A percentile compares a stretch with the other conserved stretches of the same genome.
Evolutionary conservation across 2,797 vertebrate genomes (phyloP).

Genomic region (Pantherophis vulpinus): DNA sequence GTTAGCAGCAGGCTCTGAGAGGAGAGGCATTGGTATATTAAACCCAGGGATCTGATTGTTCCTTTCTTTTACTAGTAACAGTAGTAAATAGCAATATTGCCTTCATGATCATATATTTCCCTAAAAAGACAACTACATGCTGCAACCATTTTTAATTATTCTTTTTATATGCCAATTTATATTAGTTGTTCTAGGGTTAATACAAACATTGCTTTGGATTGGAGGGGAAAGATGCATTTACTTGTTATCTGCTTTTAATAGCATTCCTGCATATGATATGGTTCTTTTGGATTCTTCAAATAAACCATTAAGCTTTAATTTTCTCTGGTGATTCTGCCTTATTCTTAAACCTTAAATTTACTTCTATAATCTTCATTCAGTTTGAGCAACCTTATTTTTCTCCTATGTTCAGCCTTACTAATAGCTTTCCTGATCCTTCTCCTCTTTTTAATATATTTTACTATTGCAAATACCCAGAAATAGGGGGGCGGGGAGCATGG

Average conservation of each 20-base stretch:
- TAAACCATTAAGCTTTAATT: neutral
- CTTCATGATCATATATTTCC: neutral
- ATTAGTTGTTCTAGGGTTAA: too few species aligned
- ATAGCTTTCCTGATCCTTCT: neutral
- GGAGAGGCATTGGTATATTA: too few species aligned
- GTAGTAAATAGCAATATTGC: neutral
- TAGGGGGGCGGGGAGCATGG: neutral
- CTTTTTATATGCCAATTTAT: too few species aligned
- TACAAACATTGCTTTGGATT: neutral
- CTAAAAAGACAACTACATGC: too few species aligned
- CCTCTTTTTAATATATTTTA: constrained; percentile 9
- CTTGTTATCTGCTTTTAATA: neutral
- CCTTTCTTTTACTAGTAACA: neutral
- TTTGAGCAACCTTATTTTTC: neutral
- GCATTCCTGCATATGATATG: neutral
- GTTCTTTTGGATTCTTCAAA: neutral
- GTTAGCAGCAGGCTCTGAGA: neutral
- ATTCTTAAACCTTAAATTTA: neutral
- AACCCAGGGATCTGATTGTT: neutral
- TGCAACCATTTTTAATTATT: too few species aligned
- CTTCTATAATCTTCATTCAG: neutral
- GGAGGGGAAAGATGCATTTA: neutral
- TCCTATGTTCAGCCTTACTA: constrained; percentile 7
- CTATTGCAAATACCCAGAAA: neutral
- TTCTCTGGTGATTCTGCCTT: neutral